Evolutionary conservation across 2,888 invertebrate genomes (phyloP).

Genomic region (Eupeodes luniger): DNA sequence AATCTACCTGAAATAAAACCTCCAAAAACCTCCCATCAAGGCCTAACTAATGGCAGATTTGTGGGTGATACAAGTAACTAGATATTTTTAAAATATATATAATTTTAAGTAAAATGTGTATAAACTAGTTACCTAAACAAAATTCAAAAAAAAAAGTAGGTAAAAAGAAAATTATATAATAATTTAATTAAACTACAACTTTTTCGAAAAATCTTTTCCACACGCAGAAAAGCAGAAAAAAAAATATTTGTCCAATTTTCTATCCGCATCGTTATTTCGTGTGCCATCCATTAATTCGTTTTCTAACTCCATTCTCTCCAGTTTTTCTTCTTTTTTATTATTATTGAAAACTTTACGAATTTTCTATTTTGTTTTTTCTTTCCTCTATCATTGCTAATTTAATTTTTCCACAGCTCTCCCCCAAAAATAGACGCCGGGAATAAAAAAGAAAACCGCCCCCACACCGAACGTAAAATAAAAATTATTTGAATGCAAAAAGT

Average conservation of each 20-base stretch:
- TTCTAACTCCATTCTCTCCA: conserved; percentile 55
- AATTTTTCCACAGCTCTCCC: conserved; percentile 57
- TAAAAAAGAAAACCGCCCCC: not conserved
- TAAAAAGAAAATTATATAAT: conserved; percentile 39
- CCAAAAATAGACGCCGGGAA: not conserved
- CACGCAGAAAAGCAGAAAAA: not conserved
- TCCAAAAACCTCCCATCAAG: not conserved
- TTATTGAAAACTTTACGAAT: conserved; percentile 70
- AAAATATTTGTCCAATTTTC: conserved; percentile 30
- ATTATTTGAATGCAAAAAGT: conserved; percentile 72
- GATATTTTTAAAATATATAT: not conserved
- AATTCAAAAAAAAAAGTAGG: not conserved
- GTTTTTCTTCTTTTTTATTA: conserved; percentile 37
- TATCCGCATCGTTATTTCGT: conserved; percentile 13
- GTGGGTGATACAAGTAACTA: no score
- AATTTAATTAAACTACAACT: conserved; percentile 69
- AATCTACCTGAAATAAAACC: not conserved
- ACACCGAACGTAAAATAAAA: conserved; percentile 36
- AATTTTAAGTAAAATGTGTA: not conserved
- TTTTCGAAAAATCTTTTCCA: conserved; percentile 2
- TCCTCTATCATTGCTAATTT: conserved; percentile 75
- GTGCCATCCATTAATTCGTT: conserved; percentile 69
- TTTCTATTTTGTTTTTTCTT: conserved; percentile 58
- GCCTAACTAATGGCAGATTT: no score
- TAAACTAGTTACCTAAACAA: not conserved